phyloP scores from a whole-genome alignment of 2,797 vertebrate species.

The Acomys russatus region DNA sequence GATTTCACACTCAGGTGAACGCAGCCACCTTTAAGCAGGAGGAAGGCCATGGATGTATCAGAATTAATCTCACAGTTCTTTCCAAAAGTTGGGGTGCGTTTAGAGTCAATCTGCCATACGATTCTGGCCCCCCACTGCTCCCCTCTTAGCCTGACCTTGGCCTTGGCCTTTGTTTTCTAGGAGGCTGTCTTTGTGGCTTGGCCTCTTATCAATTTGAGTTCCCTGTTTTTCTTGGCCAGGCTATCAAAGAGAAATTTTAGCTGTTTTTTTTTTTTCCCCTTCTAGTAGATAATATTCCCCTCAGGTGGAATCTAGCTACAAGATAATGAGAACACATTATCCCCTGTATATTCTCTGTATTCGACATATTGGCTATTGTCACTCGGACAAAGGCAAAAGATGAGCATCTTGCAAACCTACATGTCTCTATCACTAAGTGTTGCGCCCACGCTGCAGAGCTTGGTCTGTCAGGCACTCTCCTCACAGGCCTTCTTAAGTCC shows the following conservation, averaged over 20 bases:
- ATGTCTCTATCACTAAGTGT: not conserved
- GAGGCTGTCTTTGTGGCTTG: not conserved
- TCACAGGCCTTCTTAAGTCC: not conserved
- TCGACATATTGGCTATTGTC: not conserved
- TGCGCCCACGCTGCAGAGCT: not conserved
- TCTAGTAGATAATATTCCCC: not conserved
- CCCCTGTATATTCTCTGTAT: not conserved
- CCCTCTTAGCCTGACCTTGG: not conserved
- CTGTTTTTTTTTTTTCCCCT: not conserved
- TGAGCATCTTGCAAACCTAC: not conserved
- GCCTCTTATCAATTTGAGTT: not conserved
- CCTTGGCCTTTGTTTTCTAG: slow-evolving; percentile 1
- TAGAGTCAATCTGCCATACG: not conserved
- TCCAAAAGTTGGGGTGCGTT: not conserved
- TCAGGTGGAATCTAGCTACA: not conserved
- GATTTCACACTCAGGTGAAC: not conserved
- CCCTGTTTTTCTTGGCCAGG: not conserved
- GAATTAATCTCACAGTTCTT: not conserved
- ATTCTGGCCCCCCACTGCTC: not conserved
- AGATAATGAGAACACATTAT: not conserved
- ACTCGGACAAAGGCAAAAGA: not conserved
- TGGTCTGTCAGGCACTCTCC: not conserved
- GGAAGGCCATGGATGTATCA: not conserved
- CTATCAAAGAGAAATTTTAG: not conserved
- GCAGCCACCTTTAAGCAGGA: not conserved